Evolutionary conservation across 2,888 invertebrate species (phyloP), one percentile per base, ranked within the genome.

Genomic region (Hoplodrina blanda): DNA sequence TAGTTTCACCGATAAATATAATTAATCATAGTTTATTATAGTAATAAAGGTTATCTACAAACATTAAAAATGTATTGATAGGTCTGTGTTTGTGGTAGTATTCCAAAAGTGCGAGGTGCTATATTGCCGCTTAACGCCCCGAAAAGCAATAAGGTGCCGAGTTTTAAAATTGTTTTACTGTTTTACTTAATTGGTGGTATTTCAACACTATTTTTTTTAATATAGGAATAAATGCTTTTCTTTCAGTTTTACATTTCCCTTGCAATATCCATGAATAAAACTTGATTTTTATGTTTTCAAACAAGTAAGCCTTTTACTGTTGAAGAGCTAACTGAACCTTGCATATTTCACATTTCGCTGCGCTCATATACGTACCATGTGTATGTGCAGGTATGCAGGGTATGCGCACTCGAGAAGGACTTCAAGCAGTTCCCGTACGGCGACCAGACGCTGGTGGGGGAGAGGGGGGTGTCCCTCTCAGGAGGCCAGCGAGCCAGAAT

Each of bases 401-500:
- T 91, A 0, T 97, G 97, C 85, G 95, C 96, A 30, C 90, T 97
- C 49, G 93, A 94, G 80, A 94, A 93, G 81, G 96, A 96, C 83
- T 96, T 96, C 87, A 92, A 92, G 85, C 96, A 97, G 86, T 96
- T 98, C 87, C 96, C 97, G 0, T 96, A 96, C 80, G 97, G 97
- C 52, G 98, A 98, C 91, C 95, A 96, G 86, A 97, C 98, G 33
- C 85, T 97, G 72, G 97, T 98, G 30, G 98, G 98, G 5, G 98
- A 98, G 84, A 94, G 97, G 69, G 98, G 98, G 17, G 97, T 97
- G 49, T 97, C 97, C 53, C 93, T 98, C 52, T 97, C 97, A 57
- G 98, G 98, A 20, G 98, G 98, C 67, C 98, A 98, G 89, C 97
- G 97, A 84, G 98, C 98, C 41, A 95, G 98, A 85, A 96, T 97